These are phyloP conservation scores for Endotricha flammealis DNA, from an alignment of 2,888 invertebrate species.

Conservation along the genomic window DNA sequence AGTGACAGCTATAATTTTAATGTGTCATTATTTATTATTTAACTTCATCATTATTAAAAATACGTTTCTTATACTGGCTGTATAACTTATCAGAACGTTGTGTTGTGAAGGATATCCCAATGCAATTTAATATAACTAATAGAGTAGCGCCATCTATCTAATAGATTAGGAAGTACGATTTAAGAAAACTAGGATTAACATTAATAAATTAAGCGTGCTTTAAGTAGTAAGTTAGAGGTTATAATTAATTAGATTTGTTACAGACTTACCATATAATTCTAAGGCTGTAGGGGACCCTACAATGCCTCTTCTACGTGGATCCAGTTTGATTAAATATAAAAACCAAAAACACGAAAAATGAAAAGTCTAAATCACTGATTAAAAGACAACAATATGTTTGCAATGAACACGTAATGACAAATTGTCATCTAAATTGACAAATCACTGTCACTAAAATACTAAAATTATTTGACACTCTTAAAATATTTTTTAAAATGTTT, in stretches of 20 bases:
- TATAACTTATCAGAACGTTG: no score
- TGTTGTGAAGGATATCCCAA: no score
- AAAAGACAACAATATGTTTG: no score
- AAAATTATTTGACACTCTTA: no score
- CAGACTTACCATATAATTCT: conserved; percentile 33
- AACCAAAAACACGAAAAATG: conserved; percentile 18
- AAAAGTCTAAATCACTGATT: conserved; percentile 15
- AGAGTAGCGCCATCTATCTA: conserved; percentile 47
- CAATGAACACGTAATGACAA: no score
- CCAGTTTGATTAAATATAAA: conserved; percentile 38
- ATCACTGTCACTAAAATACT: no score
- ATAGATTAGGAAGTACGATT: conserved; percentile 23
- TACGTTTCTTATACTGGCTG: no score
- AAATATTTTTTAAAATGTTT: conserved; percentile 14
- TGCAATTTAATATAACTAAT: no score
- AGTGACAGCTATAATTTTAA: no score
- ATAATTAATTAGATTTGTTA: not conserved
- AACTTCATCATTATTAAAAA: no score
- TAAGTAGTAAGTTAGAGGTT: not conserved
- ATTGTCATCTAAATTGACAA: no score
- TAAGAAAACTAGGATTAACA: not conserved
- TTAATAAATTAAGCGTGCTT: conserved; percentile 1
- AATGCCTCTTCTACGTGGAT: conserved; percentile 50
- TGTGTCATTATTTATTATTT: no score
- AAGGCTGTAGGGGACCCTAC: conserved; percentile 36